Evolutionary conservation across 2,797 vertebrate genomes (phyloP).

Genomic region (Chelidonichthys spinosus): DNA sequence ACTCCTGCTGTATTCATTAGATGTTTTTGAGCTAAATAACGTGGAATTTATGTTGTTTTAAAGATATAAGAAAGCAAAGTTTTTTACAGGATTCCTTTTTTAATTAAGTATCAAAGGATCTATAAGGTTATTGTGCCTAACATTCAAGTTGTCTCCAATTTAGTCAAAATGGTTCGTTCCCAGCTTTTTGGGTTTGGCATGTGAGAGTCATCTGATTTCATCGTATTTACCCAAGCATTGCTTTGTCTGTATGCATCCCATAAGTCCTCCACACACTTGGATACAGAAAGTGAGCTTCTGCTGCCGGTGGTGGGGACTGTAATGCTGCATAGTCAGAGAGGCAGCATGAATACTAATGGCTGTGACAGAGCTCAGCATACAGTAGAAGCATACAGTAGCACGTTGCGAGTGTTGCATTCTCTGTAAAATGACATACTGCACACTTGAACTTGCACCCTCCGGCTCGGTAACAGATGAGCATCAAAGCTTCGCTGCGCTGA

Average conservation of each 20-base stretch:
- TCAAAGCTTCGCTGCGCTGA: not conserved
- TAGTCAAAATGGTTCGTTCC: not conserved
- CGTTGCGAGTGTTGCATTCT: slow-evolving; percentile 1
- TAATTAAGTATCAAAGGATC: not conserved
- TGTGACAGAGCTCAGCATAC: slow-evolving; percentile 35
- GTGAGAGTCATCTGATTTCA: slow-evolving; percentile 64
- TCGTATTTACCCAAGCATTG: not conserved
- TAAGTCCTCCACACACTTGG: not conserved
- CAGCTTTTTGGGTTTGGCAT: slow-evolving; percentile 36
- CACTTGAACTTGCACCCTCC: not conserved
- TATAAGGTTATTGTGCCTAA: slow-evolving; percentile 2
- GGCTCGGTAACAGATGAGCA: slow-evolving; percentile 8
- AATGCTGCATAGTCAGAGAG: slow-evolving; percentile 65
- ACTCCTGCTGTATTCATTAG: slow-evolving; percentile 6
- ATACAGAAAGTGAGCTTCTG: slow-evolving; percentile 20
- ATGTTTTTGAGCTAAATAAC: not conserved
- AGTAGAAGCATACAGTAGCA: slow-evolving; percentile 32
- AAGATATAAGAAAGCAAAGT: not conserved
- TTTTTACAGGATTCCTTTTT: not conserved
- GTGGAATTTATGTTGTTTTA: not conserved
- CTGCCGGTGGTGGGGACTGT: slow-evolving; percentile 42
- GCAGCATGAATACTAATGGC: slow-evolving; percentile 69
- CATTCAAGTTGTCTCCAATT: not conserved
- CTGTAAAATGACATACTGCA: slow-evolving; percentile 4
- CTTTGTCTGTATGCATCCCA: not conserved